These are phyloP conservation scores for Meteorus colon DNA, from an alignment of 2,888 invertebrate genomes.

Conservation along the genomic window DNA sequence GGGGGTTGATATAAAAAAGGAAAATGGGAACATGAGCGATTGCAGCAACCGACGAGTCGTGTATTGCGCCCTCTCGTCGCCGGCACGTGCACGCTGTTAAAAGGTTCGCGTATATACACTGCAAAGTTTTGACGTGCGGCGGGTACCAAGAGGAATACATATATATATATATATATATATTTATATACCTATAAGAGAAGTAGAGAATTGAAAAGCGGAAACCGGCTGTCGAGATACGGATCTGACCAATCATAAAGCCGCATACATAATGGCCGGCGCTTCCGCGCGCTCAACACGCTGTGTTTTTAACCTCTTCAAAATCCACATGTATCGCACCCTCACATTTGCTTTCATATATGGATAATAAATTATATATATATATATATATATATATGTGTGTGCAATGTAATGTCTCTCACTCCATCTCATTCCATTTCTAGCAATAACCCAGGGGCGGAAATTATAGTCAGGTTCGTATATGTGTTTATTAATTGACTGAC, in stretches of 20 bases:
- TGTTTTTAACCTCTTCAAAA: constrained; percentile 27
- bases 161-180: background rate
- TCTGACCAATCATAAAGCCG: constrained; percentile 73
- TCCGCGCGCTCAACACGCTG: constrained; percentile 46
- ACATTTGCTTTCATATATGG: constrained; percentile 32
- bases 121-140: constrained; percentile 67
- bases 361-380: constrained; percentile 14
- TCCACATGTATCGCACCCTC: constrained; percentile 51
- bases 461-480: constrained; percentile 71
- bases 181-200: background rate
- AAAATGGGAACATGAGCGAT: constrained; percentile 29
- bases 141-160: constrained; percentile 33
- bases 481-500: constrained; percentile 74
- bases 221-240: constrained; percentile 73
- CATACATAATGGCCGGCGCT: constrained; percentile 68
- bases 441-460: constrained; percentile 67
- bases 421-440: constrained; percentile 26
- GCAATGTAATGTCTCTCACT: constrained; percentile 26
- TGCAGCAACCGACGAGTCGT: constrained; percentile 23
- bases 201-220: constrained; percentile 69
- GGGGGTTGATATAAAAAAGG: constrained; percentile 18
- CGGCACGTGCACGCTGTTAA: constrained; percentile 71
- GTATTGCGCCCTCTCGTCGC: constrained; percentile 39
- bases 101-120: constrained; percentile 61
- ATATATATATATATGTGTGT: constrained; percentile 35